These are phyloP conservation scores for Nymphicus hollandicus DNA, from an alignment of 2,113 vertebrate genomes.

Conservation along the genomic window DNA sequence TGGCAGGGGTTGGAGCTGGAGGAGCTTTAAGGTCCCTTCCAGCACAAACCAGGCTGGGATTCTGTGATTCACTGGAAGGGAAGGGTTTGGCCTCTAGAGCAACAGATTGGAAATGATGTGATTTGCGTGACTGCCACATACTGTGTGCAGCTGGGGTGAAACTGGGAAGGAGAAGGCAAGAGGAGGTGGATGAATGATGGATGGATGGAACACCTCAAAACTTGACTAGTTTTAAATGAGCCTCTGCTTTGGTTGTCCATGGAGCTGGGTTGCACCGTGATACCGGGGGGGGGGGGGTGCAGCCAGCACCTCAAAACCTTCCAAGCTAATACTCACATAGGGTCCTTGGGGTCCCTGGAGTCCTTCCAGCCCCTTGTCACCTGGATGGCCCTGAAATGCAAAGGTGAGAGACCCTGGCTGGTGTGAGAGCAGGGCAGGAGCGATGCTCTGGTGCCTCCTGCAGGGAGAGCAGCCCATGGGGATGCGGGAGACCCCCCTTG, in stretches of 20 bases:
- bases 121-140: neutral
- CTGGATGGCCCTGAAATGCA: slow-evolving; percentile 76
- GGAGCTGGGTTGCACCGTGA: neutral
- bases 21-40: neutral
- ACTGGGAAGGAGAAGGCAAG: neutral
- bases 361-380: slow-evolving; percentile 72
- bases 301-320: neutral
- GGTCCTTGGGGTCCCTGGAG: slow-evolving; percentile 76
- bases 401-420: neutral
- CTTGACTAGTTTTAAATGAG: neutral
- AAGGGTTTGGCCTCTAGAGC: neutral
- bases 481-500: fast-evolving
- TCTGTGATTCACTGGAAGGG: neutral
- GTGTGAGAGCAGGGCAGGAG: neutral
- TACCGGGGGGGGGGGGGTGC: fast-evolving
- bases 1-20: neutral
- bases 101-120: neutral
- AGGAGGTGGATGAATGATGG: neutral
- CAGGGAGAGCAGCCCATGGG: neutral
- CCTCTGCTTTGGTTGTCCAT: fast-evolving
- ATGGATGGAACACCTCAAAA: neutral
- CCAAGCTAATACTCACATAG: slow-evolving; percentile 73
- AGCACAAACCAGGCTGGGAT: neutral
- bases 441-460: neutral
- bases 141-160: neutral